Base-by-base conservation (phyloP, 2,113 vertebrate species). In the Saccopteryx leptura region DNA sequence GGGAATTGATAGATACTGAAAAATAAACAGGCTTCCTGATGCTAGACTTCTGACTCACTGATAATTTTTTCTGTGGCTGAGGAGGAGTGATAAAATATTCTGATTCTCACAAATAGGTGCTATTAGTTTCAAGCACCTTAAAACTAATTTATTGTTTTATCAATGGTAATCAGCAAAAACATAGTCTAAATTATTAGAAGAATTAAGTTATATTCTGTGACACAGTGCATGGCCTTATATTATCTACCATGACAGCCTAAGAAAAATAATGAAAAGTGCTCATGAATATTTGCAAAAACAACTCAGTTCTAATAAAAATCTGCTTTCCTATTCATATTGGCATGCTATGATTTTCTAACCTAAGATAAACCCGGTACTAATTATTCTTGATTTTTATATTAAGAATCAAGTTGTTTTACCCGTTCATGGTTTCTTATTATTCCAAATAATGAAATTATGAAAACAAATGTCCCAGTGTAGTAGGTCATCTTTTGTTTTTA, bases 301-400 rank as follows among this genome's bases (percentile, higher is more conserved):
- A 80, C 46, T 92, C 39, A 19, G 2, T 39, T 80, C 31, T 61
- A 66, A 50, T 85, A 87, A 63, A 88, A 39, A 75, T 66, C 69
- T 84, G 15, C 39, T 80, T 83, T 68, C 24, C 33, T n/a, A 15
- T 85, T 85, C 14, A 24, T 82, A 81, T 76, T 24, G 56, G 31
- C 18, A 58, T 21, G 15, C n/a, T 39, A 2, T 48, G 23, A 63
- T 88, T 94, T 92, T 93, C 68, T 87, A 94, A 79, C 31, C 46
- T 91, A 28, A 80, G 17, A 66, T 83, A 52, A 72, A 69, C 33
- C 13, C 52, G 69, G 66, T 61, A 46, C 10, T 91, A 78, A 78
- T 91, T 91, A 46, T 48, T 26, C 19, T 92, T 84, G 14, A 87
- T 56, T 90, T 97, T 84, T 71, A 89, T 48, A 46, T 82, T 94